These are phyloP conservation scores for Gerris lacustris DNA, from an alignment of 2,888 invertebrate species.

Conservation along the genomic window DNA sequence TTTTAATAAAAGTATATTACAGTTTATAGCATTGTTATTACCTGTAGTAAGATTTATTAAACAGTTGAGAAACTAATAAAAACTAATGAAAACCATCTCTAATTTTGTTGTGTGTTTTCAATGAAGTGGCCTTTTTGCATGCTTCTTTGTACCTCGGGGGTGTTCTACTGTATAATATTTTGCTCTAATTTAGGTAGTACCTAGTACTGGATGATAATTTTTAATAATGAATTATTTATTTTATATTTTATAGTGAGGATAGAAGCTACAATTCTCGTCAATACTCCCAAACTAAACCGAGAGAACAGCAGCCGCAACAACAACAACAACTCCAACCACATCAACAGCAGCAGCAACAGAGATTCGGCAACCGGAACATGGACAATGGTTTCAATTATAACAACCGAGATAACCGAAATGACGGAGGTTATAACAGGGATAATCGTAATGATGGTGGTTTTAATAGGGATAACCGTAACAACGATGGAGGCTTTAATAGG, in stretches of 20 bases:
- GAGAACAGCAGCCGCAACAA: neutral
- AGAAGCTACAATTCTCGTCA: neutral
- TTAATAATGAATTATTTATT: neutral
- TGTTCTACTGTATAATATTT: too few species aligned
- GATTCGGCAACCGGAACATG: conserved; percentile 5
- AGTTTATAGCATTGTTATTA: too few species aligned
- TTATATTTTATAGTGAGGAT: conserved; percentile 1
- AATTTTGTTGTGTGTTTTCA: too few species aligned
- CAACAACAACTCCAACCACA: conserved; percentile 5
- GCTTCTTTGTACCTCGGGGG: too few species aligned
- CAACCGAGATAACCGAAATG: neutral
- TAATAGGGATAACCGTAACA: neutral
- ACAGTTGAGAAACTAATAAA: too few species aligned
- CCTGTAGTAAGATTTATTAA: too few species aligned
- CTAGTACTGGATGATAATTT: too few species aligned
- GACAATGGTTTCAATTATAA: neutral
- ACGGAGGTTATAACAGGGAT: neutral
- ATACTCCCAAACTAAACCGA: neutral
- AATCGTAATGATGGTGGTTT: neutral
- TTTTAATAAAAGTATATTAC: too few species aligned
- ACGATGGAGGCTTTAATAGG: neutral
- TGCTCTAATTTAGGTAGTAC: too few species aligned
- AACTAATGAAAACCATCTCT: too few species aligned
- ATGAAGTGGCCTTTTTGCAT: too few species aligned
- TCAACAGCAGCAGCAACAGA: conserved; percentile 9